Base-by-base conservation (phyloP, 2,888 invertebrate genomes). In the Stenoptilia bipunctidactyla region DNA sequence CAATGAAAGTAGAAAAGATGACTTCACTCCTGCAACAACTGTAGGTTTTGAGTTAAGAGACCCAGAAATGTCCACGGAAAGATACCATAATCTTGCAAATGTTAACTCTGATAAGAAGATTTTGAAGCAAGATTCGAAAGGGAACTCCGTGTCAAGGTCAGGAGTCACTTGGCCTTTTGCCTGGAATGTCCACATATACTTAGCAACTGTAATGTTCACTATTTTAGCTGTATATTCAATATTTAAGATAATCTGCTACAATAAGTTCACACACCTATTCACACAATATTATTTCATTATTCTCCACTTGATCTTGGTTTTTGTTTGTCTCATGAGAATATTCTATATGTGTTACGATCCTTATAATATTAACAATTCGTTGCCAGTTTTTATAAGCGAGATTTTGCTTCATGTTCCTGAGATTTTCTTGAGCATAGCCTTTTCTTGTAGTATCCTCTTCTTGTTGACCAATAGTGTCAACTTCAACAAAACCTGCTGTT, bases 281-380 rank as follows among this genome's bases (percentile, higher is more conserved):
- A 91, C 92, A 1, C 93, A 92, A 61, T 92, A 92, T 43, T 96
- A 96, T 66, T 96, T 96, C 68, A 86, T 96, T 15, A 91, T 93
- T 27, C 87, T 96, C 14, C 94, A 96, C 73, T 73, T 93, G 37
- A 88, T 96, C 50, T 74, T 97, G 40, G 92, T 95, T 8, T 85
- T 91, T 9, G 90, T 96, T 34, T 94, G 96, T 61, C 87, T 91
- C 13, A 83, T 93, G 59, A 87, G 94, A 38, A 93, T 94, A 53
- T 91, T 94, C 54, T 96, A 94, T 62, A 86, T 97, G 52, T 92
- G 95, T 53, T 93, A 95, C 62, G 97, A 97, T 73, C 94, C 95
- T 0, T 97, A 97, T 65, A 96, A 96, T 61, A 89, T 93, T n/a
- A 90, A 90, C 45, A 88, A 88, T 45, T 92, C 92, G 1, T 87